These are phyloP conservation scores for Philaethria dido DNA, from an alignment of 2,888 invertebrate species.

Conservation along the genomic window DNA sequence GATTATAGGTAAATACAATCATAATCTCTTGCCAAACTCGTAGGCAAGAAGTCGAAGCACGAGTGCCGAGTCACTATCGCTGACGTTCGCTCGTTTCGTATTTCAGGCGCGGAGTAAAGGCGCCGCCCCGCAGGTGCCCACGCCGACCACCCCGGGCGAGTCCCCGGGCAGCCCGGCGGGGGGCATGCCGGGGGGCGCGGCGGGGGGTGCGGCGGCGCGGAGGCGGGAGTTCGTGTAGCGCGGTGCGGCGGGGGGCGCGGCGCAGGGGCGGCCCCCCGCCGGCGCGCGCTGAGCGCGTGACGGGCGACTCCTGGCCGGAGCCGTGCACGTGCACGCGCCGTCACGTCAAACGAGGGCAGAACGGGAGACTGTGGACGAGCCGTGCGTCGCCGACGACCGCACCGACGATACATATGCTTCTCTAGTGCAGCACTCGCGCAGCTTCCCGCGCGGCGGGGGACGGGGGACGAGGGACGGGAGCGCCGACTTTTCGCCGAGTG, in stretches of 20 bases:
- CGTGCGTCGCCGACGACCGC: conserved; percentile 3
- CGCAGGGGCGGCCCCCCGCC: conserved; percentile 17
- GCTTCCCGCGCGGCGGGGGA: background rate
- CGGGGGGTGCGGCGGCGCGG: conserved; percentile 47
- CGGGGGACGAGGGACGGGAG: background rate
- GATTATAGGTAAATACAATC: no score
- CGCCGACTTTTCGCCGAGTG: background rate
- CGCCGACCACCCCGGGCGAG: conserved; percentile 54
- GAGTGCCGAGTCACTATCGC: no score
- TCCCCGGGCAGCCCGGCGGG: conserved; percentile 56
- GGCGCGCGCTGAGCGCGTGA: background rate
- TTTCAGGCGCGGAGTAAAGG: conserved; percentile 73
- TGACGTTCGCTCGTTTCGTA: background rate
- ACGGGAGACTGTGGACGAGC: background rate
- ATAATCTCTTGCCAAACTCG: no score
- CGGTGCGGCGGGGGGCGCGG: conserved; percentile 56
- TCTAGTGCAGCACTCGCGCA: conserved; percentile 21
- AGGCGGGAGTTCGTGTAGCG: conserved; percentile 64
- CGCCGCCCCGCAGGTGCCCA: conserved; percentile 66
- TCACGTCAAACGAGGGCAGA: background rate
- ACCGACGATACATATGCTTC: conserved; percentile 5
- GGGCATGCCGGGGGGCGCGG: conserved; percentile 56
- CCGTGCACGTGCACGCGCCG: conserved; percentile 5
- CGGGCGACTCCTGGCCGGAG: conserved; percentile 7
- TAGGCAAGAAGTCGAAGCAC: no score